Base-by-base conservation (phyloP, 2,797 vertebrate species). In the Oreochromis grahami region DNA sequence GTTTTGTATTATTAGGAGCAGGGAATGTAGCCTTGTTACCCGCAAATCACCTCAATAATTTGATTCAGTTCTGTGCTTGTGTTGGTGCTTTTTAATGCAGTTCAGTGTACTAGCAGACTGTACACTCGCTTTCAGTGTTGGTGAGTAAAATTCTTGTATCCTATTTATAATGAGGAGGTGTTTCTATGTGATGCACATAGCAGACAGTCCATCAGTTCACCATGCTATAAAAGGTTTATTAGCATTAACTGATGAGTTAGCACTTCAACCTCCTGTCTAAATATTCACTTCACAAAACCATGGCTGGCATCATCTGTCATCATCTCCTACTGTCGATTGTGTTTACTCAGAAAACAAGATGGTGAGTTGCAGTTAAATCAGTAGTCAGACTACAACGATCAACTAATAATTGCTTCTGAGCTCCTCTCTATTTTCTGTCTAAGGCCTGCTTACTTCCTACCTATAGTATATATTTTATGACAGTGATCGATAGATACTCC, bases 381-480 rank as follows among this genome's bases (percentile, higher is more conserved):
- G 5, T 9, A 1, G 0, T 32, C 21, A n/a, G 29, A 7, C 68
- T 4, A 12, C 7, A 6, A 9, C 10, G 6, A 53, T 17, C 29
- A 45, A 45, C 2, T 56, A 26, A 72, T 1, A 45, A 19, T 24
- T 6, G 24, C n/a, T 24, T 68, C 63, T 68, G 36, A 68, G 36
- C 12, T 9, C 13, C n/a, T 68, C 19, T 38, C 12, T 68, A 15
- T 43, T 24, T 14, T 68, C 21, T 68, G 12, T 68, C 12, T 19
- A 5, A 58, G 4, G 36, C 36, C 36, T 21, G 36, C 0, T 34
- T 63, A 36, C 17, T 6, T 21, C 63, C 36, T 68, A 14, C 63
- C 3, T 41, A 41, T 41, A 68, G 36, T 43, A 43, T 43, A 38
- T 1, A 65, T 65, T 65, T 63, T 5, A 38, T 13, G 34, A 5